Conservation (phyloP, 2,113 vertebrate species). For the Pelodiscus sinensis region DNA sequence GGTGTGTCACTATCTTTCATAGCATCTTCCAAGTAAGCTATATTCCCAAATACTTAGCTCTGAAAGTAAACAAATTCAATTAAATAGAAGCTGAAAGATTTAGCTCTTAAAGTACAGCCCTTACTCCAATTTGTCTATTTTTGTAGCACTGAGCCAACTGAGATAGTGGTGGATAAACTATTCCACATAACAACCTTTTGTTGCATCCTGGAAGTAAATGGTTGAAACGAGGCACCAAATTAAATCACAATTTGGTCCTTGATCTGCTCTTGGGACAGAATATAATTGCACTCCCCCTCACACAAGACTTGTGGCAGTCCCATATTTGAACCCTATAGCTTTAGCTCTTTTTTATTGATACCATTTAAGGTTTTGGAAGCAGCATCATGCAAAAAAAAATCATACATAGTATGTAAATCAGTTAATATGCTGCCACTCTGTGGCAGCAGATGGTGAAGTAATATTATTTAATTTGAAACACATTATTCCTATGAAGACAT, state of each 20-base stretch:
- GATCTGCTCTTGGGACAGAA: background rate
- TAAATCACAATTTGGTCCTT: background rate
- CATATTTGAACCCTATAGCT: accelerated
- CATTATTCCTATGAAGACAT: background rate
- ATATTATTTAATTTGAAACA: background rate
- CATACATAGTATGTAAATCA: background rate
- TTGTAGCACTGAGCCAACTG: background rate
- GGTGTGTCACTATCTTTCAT: background rate
- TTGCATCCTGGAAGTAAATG: background rate
- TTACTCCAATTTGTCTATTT: background rate
- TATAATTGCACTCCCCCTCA: background rate
- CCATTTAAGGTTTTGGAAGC: background rate
- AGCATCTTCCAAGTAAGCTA: background rate
- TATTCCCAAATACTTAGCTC: background rate
- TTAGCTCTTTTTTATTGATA: background rate
- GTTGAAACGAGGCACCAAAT: background rate
- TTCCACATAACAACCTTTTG: background rate
- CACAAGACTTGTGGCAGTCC: background rate
- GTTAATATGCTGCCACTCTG: background rate
- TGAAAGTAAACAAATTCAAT: background rate
- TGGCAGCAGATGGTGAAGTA: background rate
- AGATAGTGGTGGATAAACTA: background rate
- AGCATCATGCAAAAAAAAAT: background rate
- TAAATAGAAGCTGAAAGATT: background rate
- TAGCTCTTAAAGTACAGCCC: background rate